Percentiles rank a stretch among this genome's conserved stretches.
phyloP scores from a whole-genome alignment of 2,888 invertebrate species.

The Drosophila hamatofila region DNA sequence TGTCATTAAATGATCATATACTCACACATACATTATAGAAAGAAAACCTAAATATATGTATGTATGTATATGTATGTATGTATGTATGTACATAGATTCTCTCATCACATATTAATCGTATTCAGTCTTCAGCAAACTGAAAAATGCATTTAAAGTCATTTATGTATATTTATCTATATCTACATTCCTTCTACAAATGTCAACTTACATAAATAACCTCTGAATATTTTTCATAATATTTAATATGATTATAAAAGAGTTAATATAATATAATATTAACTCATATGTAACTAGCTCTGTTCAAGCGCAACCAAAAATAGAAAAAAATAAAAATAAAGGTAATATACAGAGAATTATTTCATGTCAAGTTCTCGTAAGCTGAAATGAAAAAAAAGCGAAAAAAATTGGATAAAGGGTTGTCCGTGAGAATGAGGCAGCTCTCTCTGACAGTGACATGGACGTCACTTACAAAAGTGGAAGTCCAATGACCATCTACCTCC shows the following conservation, averaged over 20 bases:
- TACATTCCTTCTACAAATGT: no score
- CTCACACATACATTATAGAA: no score
- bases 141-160: no score
- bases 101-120: no score
- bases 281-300: constrained; percentile 7
- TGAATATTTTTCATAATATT: background rate
- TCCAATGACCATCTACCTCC: constrained; percentile 37
- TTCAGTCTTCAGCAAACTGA: no score
- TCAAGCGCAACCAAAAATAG: constrained; percentile 2
- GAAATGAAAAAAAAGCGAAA: constrained; percentile 16
- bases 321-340: constrained; percentile 24
- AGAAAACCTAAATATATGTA: no score
- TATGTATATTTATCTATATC: no score
- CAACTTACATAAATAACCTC: background rate
- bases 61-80: no score
- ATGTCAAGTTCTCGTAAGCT: constrained; percentile 36
- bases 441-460: constrained; percentile 78
- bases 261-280: constrained; percentile 28
- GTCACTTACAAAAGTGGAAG: constrained; percentile 77
- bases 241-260: background rate
- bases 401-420: constrained; percentile 30
- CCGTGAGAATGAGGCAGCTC: constrained; percentile 44
- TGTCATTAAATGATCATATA: no score
- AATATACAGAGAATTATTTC: constrained; percentile 30
- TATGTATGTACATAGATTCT: no score